Conservation (phyloP, 2,888 invertebrate genomes). For the Alentia gelatinosa region DNA sequence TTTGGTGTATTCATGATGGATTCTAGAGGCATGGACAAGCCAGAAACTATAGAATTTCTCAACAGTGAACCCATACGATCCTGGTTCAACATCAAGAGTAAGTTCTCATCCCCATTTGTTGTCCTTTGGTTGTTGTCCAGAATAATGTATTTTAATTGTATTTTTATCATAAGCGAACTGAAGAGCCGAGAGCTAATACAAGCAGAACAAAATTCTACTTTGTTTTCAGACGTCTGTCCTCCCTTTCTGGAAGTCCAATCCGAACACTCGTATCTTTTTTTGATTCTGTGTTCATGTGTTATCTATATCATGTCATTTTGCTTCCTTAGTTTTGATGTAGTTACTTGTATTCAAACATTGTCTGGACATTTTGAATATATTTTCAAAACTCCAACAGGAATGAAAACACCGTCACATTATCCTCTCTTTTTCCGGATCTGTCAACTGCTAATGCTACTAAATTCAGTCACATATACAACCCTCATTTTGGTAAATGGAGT, state of each 20-base stretch:
- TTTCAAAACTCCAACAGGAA: not conserved
- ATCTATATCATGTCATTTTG: not conserved
- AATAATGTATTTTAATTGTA: not conserved
- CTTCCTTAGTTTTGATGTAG: not conserved
- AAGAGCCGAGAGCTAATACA: not conserved
- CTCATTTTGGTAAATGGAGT: not conserved
- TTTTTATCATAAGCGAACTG: not conserved
- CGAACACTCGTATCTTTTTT: not conserved
- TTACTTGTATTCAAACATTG: not conserved
- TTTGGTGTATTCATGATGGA: not conserved
- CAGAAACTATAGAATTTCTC: not conserved
- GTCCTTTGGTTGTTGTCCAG: not conserved
- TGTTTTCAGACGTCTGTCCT: not conserved
- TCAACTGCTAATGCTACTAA: not conserved
- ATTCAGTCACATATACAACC: not conserved
- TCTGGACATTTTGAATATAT: not conserved
- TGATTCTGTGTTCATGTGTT: not conserved
- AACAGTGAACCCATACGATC: not conserved
- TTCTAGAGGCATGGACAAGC: not conserved
- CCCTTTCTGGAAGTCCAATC: not conserved
- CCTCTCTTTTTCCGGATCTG: not conserved
- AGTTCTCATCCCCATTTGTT: not conserved
- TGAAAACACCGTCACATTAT: not conserved
- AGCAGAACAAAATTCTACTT: not conserved
- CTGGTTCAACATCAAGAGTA: not conserved